Conservation (phyloP, 2,888 invertebrate genomes). For the Cetonia aurata region DNA sequence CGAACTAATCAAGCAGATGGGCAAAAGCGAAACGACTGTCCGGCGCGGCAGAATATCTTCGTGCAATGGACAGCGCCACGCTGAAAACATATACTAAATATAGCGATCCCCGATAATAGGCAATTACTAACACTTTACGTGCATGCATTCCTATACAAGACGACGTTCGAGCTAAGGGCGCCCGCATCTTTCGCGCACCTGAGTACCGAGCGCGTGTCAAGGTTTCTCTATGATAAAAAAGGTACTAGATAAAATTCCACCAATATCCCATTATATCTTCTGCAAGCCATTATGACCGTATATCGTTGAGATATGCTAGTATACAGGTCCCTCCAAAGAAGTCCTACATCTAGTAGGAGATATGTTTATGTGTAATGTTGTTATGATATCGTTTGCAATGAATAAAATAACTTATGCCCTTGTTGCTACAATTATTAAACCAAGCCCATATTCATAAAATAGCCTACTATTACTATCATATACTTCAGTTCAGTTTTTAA, state of each 20-base stretch:
- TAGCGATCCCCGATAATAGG: constrained; percentile 48
- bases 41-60: background rate
- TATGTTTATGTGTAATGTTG: too few species aligned
- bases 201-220: constrained; percentile 50
- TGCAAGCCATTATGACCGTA: constrained; percentile 8
- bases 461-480: too few species aligned
- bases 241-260: constrained; percentile 42
- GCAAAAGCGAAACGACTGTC: background rate
- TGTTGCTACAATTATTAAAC: too few species aligned
- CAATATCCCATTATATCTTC: constrained; percentile 35
- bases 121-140: constrained; percentile 50
- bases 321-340: constrained; percentile 21
- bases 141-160: constrained; percentile 46
- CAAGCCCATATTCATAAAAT: too few species aligned
- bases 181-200: constrained; percentile 52
- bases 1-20: constrained; percentile 4
- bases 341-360: too few species aligned
- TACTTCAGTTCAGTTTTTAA: too few species aligned
- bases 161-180: constrained; percentile 49
- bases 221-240: constrained; percentile 47
- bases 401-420: too few species aligned
- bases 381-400: too few species aligned
- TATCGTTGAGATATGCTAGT: constrained; percentile 15
- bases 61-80: constrained; percentile 4
- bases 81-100: constrained; percentile 40